Conservation (phyloP, 2,113 vertebrate species). For the Maccullochella peelii region DNA sequence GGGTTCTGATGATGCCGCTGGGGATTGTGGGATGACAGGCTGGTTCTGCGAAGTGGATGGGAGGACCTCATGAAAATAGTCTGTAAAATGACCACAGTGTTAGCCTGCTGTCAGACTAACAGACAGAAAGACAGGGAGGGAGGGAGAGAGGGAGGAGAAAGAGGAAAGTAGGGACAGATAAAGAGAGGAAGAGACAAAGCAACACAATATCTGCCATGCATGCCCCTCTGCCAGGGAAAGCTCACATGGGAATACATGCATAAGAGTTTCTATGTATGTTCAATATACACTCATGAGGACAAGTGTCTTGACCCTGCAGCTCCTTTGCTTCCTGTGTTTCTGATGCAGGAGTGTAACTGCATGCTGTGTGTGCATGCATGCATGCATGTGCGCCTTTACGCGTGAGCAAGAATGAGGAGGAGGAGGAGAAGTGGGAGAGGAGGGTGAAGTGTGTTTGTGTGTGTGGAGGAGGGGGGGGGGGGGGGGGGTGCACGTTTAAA, state of each 20-base stretch:
- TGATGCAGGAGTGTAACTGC: slow-evolving; percentile 44
- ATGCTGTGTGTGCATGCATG: slow-evolving; percentile 59
- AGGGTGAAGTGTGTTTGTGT: slow-evolving; percentile 64
- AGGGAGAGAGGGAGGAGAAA: slow-evolving; percentile 21
- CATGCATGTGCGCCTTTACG: slow-evolving; percentile 65
- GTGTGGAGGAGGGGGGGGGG: slow-evolving; percentile 7
- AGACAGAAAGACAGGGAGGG: slow-evolving; percentile 42
- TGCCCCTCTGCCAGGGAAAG: slow-evolving; percentile 37
- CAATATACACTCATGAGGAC: slow-evolving; percentile 43
- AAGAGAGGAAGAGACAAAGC: slow-evolving; percentile 37
- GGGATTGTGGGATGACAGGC: slow-evolving; percentile 68
- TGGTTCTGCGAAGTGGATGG: slow-evolving; percentile 69
- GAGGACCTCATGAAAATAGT: slow-evolving; percentile 69
- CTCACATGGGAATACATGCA: slow-evolving; percentile 39
- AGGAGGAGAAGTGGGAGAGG: slow-evolving; percentile 26
- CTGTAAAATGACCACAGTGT: slow-evolving; percentile 71
- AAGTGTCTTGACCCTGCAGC: slow-evolving; percentile 38
- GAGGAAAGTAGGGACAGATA: slow-evolving; percentile 33
- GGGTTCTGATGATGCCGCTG: slow-evolving; percentile 61
- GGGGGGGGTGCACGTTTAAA: slow-evolving; percentile 73
- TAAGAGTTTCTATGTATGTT: slow-evolving; percentile 34
- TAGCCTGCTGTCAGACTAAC: slow-evolving; percentile 63
- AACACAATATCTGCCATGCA: slow-evolving; percentile 38
- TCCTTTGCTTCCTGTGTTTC: slow-evolving; percentile 23
- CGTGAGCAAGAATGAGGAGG: slow-evolving; percentile 63